A percentile compares a stretch with the other conserved stretches of the same genome.
Evolutionary conservation across 2,888 invertebrate genomes (phyloP).

Genomic region (Eupithecia vulgata): DNA sequence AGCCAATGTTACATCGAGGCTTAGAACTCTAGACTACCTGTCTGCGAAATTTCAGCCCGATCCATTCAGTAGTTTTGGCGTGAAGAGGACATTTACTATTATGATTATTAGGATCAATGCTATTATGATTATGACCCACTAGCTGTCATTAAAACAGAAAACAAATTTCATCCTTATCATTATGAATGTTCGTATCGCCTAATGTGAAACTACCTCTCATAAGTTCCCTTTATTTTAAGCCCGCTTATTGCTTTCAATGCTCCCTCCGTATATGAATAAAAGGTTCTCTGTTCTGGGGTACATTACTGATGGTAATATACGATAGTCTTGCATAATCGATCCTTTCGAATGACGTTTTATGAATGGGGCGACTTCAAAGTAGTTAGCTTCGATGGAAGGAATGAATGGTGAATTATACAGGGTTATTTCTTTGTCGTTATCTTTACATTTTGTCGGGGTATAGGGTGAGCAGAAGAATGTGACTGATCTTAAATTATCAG

Average conservation of each 20-base stretch:
- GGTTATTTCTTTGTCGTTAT: constrained; percentile 44
- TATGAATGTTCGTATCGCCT: neutral
- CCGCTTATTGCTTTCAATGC: constrained; percentile 59
- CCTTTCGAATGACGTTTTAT: constrained; percentile 59
- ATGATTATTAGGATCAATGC: too few relatives aligned
- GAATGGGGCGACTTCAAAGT: constrained; percentile 46
- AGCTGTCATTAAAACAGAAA: too few relatives aligned
- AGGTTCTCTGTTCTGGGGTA: constrained; percentile 61
- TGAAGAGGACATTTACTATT: too few relatives aligned
- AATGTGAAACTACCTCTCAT: constrained; percentile 28
- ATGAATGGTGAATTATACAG: constrained; percentile 44
- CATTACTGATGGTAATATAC: constrained; percentile 77
- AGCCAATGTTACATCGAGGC: too few relatives aligned
- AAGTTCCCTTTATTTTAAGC: constrained; percentile 62
- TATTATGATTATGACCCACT: too few relatives aligned
- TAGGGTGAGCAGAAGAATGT: neutral
- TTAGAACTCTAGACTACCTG: too few relatives aligned
- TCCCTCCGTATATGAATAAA: constrained; percentile 63
- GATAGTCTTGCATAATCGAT: constrained; percentile 73
- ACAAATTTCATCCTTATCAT: neutral
- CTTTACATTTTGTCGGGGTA: constrained; percentile 5
- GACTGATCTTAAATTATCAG: neutral
- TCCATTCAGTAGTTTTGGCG: too few relatives aligned
- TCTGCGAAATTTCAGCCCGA: too few relatives aligned
- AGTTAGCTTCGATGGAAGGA: constrained; percentile 42